A percentile compares a stretch with the other conserved stretches of the same genome.
phyloP scores from a whole-genome alignment of 2,113 vertebrate species.

The Trematocara macrostoma region DNA sequence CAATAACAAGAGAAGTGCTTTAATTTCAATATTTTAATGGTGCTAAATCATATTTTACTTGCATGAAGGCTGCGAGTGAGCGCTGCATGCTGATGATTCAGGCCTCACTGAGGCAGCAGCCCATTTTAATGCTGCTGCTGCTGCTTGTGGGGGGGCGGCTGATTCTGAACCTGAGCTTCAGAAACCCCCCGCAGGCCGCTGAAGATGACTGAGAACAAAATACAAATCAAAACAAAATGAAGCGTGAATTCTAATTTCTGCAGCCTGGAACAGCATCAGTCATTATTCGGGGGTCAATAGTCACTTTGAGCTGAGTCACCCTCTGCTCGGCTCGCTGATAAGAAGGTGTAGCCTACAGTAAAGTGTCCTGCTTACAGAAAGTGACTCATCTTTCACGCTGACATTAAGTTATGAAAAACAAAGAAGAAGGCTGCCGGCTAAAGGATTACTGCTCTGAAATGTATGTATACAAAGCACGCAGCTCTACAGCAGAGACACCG shows the following conservation, averaged over 20 bases:
- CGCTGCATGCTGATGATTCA: not conserved
- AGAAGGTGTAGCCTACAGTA: not conserved
- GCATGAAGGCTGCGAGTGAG: not conserved
- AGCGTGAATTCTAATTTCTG: not conserved
- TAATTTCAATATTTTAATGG: not conserved
- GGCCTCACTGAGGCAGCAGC: not conserved
- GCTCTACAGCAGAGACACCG: not conserved
- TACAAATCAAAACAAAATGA: not conserved
- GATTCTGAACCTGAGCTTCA: not conserved
- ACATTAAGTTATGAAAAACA: not conserved
- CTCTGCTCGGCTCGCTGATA: not conserved
- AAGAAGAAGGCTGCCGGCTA: not conserved
- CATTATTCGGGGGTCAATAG: not conserved
- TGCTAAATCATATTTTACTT: not conserved
- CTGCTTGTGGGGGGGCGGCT: not conserved
- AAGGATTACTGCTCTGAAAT: not conserved
- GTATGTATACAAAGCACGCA: not conserved
- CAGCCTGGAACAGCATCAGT: not conserved
- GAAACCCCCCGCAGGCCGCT: not conserved
- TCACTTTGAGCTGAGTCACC: not conserved
- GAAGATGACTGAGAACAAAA: not conserved
- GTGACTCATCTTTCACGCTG: not conserved
- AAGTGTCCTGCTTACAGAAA: not conserved
- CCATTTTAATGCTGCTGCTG: not conserved
- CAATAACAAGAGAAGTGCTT: not conserved